phyloP scores from a whole-genome alignment of 2,113 vertebrate genomes.

The Myotis lucifugus region DNA sequence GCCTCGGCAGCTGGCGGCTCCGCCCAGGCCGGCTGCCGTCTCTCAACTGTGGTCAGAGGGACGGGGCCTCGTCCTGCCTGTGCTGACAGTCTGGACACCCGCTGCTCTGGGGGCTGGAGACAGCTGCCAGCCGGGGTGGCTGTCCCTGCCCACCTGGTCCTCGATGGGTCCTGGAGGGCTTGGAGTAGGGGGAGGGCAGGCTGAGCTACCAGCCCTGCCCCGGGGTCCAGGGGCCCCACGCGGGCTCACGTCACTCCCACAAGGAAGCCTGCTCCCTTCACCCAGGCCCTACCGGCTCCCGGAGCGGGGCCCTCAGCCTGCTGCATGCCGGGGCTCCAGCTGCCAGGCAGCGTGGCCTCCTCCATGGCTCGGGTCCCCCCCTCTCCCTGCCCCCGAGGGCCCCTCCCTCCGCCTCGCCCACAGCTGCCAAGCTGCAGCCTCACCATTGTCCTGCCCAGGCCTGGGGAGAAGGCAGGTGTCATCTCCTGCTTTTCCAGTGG shows the following conservation, averaged over 20 bases:
- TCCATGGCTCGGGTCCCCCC: not conserved
- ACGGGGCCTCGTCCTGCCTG: accelerated
- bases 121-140: conserved; percentile 39
- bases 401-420: accelerated
- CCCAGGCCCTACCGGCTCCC: not conserved
- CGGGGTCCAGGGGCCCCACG: not conserved
- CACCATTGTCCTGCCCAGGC: not conserved
- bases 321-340: not conserved
- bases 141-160: not conserved
- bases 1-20: not conserved
- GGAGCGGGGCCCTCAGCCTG: no score
- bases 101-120: not conserved
- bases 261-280: not conserved
- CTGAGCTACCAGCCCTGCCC: no score
- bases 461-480: not conserved
- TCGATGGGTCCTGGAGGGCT: not conserved
- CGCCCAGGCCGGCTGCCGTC: not conserved
- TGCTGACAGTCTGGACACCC: not conserved
- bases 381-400: not conserved
- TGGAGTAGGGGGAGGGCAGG: not conserved
- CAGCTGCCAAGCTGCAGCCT: not conserved
- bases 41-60: conserved; percentile 21
- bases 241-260: no score
- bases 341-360: not conserved
- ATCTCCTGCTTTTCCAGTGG: not conserved